Evolutionary conservation across 2,797 vertebrate species (phyloP), one percentile per base, ranked within the genome.

Genomic region (Halcyon leucocephala): DNA sequence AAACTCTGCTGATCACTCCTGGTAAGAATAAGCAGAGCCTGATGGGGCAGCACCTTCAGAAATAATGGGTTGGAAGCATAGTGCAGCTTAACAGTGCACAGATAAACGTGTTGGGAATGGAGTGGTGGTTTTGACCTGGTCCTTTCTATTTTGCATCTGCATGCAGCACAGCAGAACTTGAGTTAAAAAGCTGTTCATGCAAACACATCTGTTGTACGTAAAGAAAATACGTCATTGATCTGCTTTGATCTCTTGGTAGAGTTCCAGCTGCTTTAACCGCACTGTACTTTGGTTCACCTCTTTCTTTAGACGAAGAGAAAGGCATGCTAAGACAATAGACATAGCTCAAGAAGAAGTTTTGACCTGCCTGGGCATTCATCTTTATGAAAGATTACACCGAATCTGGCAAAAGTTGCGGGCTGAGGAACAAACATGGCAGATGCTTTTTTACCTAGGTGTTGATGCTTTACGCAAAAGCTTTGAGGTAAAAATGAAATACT

Each of bases 371-470:
- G 99, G 99, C 44, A 99, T 99, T 98, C 99, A 99, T 94, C 98
- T 99, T 31, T 99, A 99, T 35, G 99, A 99, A 97, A 98, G 99
- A 86, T 97, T 99, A 89, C 99, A 99, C 97, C 98, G 98, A 81
- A 99, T 99, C 98, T 99, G 99, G 99, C 99, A 99, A 94, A 99
- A 99, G 93, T 97, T 99, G 31, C 97, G 99, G 90, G 99, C 99
- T 4, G 99, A 99, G 97, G 99, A 99, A 86, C 99, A 99, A 96
- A 99, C 99, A 0, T 99, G 99, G 99, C 99, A 99, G 97, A 99
- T 99, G 98, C 98, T 99, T 73, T 99, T 99, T 86, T 99, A 99
- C 96, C 97, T 99, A 86, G 99, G 99, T 54, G 99, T 99, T 5
- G 99, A 99, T 89, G 99, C 99, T 61, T 97, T 99, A 61, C 99